phyloP scores from a whole-genome alignment of 2,797 vertebrate genomes.

The Parauchenoglanis ngamensis region DNA sequence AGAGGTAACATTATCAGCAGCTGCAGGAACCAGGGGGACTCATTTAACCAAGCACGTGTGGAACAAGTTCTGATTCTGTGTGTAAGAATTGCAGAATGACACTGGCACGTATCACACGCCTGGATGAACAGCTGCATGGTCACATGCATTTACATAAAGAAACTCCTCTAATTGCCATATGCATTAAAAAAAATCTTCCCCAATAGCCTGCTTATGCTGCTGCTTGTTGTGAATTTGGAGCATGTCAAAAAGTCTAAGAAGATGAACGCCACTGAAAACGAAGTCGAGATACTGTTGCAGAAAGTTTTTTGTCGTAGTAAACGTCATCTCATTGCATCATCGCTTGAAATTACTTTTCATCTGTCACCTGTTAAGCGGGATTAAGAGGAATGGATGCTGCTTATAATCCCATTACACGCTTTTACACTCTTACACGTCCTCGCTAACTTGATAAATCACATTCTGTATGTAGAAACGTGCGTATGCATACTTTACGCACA shows the following conservation, averaged over 20 bases:
- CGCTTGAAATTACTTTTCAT: background rate
- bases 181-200: background rate
- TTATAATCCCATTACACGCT: background rate
- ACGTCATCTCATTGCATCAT: background rate
- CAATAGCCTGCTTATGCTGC: background rate
- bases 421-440: background rate
- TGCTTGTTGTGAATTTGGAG: background rate
- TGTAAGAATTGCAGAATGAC: background rate
- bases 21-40: background rate
- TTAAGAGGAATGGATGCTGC: background rate
- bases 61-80: background rate
- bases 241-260: background rate
- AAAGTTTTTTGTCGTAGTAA: background rate
- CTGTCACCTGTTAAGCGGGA: background rate
- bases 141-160: background rate
- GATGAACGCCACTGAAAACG: background rate
- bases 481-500: background rate
- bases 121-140: background rate
- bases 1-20: background rate
- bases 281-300: background rate
- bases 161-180: background rate
- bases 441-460: background rate
- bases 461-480: background rate
- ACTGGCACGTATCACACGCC: background rate
- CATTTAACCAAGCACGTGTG: too few species aligned